Evolutionary conservation across 2,113 vertebrate species (phyloP).

Genomic region (Eclectus roratus): DNA sequence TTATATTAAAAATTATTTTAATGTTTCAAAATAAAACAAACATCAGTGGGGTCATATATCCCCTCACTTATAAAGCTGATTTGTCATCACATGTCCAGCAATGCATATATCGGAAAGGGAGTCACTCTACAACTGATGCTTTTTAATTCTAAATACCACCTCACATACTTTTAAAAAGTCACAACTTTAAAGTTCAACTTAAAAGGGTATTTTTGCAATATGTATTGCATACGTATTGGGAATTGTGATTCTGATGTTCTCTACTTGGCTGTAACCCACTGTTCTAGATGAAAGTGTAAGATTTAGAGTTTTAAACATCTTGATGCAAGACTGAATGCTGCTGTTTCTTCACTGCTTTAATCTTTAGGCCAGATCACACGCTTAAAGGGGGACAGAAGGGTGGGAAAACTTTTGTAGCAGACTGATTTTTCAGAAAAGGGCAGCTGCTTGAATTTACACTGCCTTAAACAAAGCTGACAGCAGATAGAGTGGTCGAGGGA

Average conservation of each 20-base stretch:
- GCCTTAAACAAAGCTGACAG: not conserved
- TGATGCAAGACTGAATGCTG: not conserved
- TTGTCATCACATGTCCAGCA: not conserved
- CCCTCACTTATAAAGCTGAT: not conserved
- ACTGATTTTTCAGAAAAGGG: not conserved
- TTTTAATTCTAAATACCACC: not conserved
- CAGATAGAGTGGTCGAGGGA: not conserved
- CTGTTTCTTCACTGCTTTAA: not conserved
- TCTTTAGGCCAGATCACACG: not conserved
- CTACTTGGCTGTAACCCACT: not conserved
- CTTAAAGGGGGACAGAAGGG: not conserved
- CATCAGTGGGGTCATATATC: not conserved
- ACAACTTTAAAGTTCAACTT: not conserved
- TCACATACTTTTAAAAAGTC: constrained; percentile 7
- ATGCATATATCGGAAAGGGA: not conserved
- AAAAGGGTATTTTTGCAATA: not conserved
- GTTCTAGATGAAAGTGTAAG: not conserved
- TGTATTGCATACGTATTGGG: not conserved
- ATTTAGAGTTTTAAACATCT: not conserved
- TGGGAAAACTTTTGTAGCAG: not conserved
- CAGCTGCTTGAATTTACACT: not conserved
- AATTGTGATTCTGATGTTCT: not conserved
- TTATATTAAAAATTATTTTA: not conserved
- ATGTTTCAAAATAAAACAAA: constrained; percentile 5
- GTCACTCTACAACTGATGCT: not conserved